Base-by-base conservation (phyloP, 2,888 invertebrate species). In the Pseudanteris insignis region DNA sequence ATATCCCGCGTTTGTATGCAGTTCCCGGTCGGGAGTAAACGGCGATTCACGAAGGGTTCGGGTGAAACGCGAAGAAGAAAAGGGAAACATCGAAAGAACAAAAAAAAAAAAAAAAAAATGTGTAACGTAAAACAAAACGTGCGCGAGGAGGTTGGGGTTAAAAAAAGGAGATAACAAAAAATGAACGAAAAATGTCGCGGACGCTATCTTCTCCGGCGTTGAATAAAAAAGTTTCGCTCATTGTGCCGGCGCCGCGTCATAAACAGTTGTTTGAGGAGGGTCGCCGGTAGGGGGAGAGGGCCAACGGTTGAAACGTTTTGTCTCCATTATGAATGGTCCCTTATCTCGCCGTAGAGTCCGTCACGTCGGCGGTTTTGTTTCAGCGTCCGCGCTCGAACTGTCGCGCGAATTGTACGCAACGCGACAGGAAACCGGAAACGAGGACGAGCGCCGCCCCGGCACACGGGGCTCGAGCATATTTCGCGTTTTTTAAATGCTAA, bases 391-490 rank as follows among this genome's bases (percentile, higher is more conserved):
- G 67, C 66, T 65, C 63, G 65, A 68, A 71, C 73, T 76, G 75
- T 72, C 74, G 47, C 7, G 74, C 68, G 71, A 73, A 76, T 78
- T 76, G 76, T 76, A 73, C 44, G 30, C 32, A 33, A 77, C 75
- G 53, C 74, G 72, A 75, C 76, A 77, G 78, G 76, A 78, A 77
- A 72, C 74, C 74, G 74, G 74, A 73, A 72, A 69, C 67, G 66
- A 60, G 76, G 76, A 74, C 76, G 71, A 44, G 53, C 53, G 46
- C n/a, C n/a, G n/a, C n/a, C n/a, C n/a, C n/a, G n/a, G n/a, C n/a
- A n/a, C n/a, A n/a, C n/a, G n/a, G n/a, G n/a, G n/a, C n/a, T n/a
- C n/a, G n/a, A n/a, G n/a, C n/a, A n/a, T n/a, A n/a, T n/a, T n/a
- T n/a, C n/a, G n/a, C n/a, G n/a, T 57, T 62, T 55, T 32, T 32